phyloP scores from a whole-genome alignment of 1,140 invertebrate genomes.

The Drosophila mayri region DNA sequence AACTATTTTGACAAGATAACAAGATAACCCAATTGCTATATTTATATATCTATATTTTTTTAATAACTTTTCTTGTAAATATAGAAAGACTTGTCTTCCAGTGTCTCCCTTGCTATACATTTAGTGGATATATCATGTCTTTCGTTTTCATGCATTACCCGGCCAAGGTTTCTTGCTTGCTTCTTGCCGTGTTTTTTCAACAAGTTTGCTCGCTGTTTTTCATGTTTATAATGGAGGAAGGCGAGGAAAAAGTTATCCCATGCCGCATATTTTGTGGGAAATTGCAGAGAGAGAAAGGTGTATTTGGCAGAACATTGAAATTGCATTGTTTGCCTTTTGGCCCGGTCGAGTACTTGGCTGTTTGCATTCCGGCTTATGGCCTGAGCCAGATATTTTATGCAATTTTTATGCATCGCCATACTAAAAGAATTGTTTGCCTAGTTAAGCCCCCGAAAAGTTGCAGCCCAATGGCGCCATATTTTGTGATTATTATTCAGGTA shows the following conservation, averaged over 20 bases:
- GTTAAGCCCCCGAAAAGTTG: conserved; percentile 66
- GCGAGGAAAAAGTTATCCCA: conserved; percentile 43
- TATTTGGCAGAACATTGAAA: conserved; percentile 47
- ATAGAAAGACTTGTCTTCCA: background rate
- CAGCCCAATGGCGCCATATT: conserved; percentile 63
- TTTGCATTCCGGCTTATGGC: conserved; percentile 73
- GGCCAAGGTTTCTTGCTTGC: conserved; percentile 68
- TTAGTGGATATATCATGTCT: conserved; percentile 59
- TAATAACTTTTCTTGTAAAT: no score
- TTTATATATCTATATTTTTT: no score
- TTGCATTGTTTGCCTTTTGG: conserved; percentile 81
- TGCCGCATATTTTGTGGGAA: conserved; percentile 61
- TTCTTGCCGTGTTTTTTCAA: conserved; percentile 64
- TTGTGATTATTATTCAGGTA: conserved; percentile 53
- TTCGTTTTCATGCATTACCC: conserved; percentile 64
- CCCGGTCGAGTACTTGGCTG: conserved; percentile 55
- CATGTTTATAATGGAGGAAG: conserved; percentile 43
- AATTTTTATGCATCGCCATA: conserved; percentile 71
- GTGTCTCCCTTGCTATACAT: conserved; percentile 20
- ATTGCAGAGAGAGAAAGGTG: background rate
- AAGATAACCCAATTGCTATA: no score
- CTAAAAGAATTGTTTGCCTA: conserved; percentile 73
- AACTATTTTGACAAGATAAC: no score
- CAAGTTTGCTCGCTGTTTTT: conserved; percentile 72
- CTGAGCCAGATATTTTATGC: conserved; percentile 59